phyloP scores from a whole-genome alignment of 2,888 invertebrate species.

The Pelosia muscerda region DNA sequence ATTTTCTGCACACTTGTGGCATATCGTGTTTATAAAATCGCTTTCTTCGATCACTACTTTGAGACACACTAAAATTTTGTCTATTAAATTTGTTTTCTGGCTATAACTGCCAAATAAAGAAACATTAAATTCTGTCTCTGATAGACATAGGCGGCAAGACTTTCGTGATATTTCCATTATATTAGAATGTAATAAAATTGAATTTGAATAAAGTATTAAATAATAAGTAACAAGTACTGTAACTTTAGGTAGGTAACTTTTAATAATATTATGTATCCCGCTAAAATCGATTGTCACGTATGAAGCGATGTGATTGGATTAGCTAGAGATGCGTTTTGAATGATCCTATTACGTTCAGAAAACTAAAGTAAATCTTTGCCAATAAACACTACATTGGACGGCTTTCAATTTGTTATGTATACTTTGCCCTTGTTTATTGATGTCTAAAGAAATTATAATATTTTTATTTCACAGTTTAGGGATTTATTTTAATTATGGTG shows the following conservation, averaged over 20 bases:
- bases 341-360: constrained; percentile 26
- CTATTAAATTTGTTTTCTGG: constrained; percentile 67
- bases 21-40: constrained; percentile 71
- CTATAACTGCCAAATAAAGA: constrained; percentile 72
- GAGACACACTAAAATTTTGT: constrained; percentile 75
- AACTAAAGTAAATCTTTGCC: constrained; percentile 54
- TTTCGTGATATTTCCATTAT: constrained; percentile 73
- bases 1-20: constrained; percentile 75
- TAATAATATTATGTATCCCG: constrained; percentile 30
- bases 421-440: constrained; percentile 63
- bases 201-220: no score
- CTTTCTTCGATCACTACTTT: constrained; percentile 73
- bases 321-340: constrained; percentile 37
- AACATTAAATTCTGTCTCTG: constrained; percentile 75
- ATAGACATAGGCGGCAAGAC: constrained; percentile 74
- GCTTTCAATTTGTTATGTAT: constrained; percentile 73
- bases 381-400: constrained; percentile 79
- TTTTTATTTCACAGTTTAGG: constrained; percentile 10
- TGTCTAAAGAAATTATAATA: constrained; percentile 28
- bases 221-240: no score
- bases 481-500: constrained; percentile 34
- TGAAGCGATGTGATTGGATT: constrained; percentile 45
- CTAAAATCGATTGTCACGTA: constrained; percentile 28
- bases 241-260: no score
- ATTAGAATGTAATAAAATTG: constrained; percentile 9